Conservation (phyloP, 2,113 vertebrate genomes). For the Cariama cristata region DNA sequence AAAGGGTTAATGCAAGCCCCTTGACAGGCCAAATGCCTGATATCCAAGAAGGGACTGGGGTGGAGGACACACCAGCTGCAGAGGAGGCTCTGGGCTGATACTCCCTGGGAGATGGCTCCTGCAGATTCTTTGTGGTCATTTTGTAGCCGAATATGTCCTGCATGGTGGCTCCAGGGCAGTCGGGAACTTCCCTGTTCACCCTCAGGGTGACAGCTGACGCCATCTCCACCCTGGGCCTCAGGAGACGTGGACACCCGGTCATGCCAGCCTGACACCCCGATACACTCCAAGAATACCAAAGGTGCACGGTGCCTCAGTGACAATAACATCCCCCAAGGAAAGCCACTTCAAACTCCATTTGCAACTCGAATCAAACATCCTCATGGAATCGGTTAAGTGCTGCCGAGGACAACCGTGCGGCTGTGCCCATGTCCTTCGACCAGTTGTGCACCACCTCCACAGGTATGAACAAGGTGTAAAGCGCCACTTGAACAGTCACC, state of each 20-base stretch:
- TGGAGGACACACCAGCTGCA: background rate
- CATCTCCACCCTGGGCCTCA: background rate
- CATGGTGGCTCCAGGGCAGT: background rate
- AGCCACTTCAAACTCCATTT: background rate
- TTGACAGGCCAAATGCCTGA: background rate
- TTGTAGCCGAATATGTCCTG: background rate
- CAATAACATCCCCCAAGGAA: background rate
- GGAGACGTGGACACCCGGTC: background rate
- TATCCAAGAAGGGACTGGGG: background rate
- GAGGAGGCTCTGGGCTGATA: background rate
- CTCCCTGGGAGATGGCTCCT: background rate
- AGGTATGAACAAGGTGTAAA: background rate
- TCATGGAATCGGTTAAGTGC: background rate
- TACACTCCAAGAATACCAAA: background rate
- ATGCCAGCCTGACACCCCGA: background rate
- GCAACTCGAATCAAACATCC: background rate
- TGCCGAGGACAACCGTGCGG: rapidly evolving
- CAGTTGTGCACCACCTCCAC: background rate
- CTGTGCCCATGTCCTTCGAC: background rate
- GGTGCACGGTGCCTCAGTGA: background rate
- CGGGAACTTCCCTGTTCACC: rapidly evolving
- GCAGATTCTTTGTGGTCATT: background rate
- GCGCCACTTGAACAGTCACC: background rate
- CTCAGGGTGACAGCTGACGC: background rate
- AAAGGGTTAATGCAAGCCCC: background rate